Percentiles rank a stretch among this genome's conserved stretches.
Evolutionary conservation across 2,113 vertebrate species (phyloP).

Genomic region (Polypterus senegalus): DNA sequence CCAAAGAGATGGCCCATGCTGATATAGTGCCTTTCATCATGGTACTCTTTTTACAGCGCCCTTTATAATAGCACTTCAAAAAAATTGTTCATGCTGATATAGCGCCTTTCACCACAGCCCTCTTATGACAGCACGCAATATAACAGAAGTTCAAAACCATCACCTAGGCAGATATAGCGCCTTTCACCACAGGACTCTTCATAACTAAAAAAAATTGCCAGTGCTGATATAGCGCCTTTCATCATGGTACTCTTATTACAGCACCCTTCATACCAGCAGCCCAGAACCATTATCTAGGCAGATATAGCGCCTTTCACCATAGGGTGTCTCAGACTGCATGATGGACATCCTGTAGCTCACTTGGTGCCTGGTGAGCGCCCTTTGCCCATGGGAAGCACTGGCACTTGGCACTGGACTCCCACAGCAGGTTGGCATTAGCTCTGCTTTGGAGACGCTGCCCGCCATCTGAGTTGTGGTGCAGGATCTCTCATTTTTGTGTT

Average conservation of each 20-base stretch:
- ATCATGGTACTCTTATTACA: not conserved
- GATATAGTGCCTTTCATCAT: too few relatives aligned
- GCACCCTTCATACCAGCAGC: not conserved
- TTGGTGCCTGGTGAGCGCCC: not conserved
- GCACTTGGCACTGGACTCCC: conserved; percentile 10
- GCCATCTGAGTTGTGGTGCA: conserved; percentile 52
- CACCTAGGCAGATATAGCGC: not conserved
- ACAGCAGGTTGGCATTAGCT: conserved; percentile 74
- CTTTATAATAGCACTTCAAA: too few relatives aligned
- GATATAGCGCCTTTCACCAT: not conserved
- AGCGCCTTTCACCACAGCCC: too few relatives aligned
- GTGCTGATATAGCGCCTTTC: too few relatives aligned
- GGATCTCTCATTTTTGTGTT: conserved; percentile 67
- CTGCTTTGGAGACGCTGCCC: conserved; percentile 54
- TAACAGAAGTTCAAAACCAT: not conserved
- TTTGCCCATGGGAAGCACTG: not conserved
- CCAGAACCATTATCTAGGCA: not conserved
- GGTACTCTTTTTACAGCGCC: too few relatives aligned
- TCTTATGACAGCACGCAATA: too few relatives aligned
- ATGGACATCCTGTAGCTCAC: not conserved
- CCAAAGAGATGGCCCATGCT: too few relatives aligned
- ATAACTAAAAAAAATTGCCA: too few relatives aligned
- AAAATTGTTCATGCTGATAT: too few relatives aligned
- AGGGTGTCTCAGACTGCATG: not conserved
- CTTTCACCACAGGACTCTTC: not conserved